These are phyloP conservation scores for Caenorhabditis remanei DNA, from an alignment of 1,140 invertebrate species.

Conservation along the genomic window DNA sequence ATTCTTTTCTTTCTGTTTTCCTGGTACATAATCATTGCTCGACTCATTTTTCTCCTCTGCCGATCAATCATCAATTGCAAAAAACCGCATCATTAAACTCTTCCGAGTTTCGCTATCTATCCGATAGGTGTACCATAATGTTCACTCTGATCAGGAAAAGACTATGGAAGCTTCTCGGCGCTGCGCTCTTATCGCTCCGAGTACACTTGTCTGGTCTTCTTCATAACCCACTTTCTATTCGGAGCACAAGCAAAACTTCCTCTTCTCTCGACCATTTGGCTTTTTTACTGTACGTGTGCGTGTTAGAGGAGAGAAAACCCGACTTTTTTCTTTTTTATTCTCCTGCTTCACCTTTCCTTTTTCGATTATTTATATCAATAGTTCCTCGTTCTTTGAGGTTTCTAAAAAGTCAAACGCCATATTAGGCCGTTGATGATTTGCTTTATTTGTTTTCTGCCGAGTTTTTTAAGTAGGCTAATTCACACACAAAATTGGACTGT, in stretches of 20 bases:
- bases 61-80: constrained; percentile 28
- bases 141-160: constrained; percentile 16
- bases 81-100: neutral
- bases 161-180: constrained; percentile 11
- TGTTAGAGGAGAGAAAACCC: neutral
- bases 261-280: neutral
- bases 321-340: constrained; percentile 4
- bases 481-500: neutral
- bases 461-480: neutral
- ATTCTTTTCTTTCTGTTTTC: neutral
- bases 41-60: neutral
- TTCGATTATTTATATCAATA: neutral
- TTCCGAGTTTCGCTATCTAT: neutral
- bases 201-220: constrained; percentile 18
- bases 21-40: neutral
- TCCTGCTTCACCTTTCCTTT: neutral
- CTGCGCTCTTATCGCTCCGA: constrained; percentile 20
- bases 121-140: neutral
- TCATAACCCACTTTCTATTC: neutral
- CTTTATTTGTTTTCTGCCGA: no score
- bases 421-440: neutral
- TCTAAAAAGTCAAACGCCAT: constrained; percentile 12
- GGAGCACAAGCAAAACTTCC: constrained; percentile 24
- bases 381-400: neutral
- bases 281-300: constrained; percentile 15